phyloP scores from a whole-genome alignment of 2,113 vertebrate genomes.

The Hipposideros armiger region DNA sequence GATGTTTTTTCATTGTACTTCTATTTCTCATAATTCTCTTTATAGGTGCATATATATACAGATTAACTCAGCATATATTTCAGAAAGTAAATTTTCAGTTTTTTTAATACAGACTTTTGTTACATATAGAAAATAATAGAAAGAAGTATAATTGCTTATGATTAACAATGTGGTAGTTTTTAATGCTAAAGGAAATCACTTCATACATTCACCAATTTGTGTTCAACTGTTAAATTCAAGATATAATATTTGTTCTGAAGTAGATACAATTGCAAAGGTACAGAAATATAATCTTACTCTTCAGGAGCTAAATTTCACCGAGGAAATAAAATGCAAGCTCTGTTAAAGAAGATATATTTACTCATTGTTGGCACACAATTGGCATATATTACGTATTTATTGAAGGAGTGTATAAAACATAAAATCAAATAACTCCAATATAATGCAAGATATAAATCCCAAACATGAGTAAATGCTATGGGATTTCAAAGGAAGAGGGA shows the following conservation, averaged over 20 bases:
- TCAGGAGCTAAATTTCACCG: conserved; percentile 40
- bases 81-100: conserved; percentile 15
- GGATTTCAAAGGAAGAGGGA: background rate
- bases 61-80: conserved; percentile 9
- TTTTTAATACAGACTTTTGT: background rate
- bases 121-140: background rate
- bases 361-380: background rate
- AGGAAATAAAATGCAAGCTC: background rate
- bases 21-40: background rate
- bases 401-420: background rate
- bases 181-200: background rate
- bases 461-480: background rate
- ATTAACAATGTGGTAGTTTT: background rate
- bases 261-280: background rate
- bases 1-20: background rate
- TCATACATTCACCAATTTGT: background rate
- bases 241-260: conserved; percentile 1
- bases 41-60: background rate
- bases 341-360: background rate
- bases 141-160: background rate
- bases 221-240: conserved; percentile 13
- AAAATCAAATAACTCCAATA: background rate
- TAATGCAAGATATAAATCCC: background rate
- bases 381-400: background rate
- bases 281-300: background rate